phyloP scores from a whole-genome alignment of 2,113 vertebrate species.

The Peromyscus polionotus region DNA sequence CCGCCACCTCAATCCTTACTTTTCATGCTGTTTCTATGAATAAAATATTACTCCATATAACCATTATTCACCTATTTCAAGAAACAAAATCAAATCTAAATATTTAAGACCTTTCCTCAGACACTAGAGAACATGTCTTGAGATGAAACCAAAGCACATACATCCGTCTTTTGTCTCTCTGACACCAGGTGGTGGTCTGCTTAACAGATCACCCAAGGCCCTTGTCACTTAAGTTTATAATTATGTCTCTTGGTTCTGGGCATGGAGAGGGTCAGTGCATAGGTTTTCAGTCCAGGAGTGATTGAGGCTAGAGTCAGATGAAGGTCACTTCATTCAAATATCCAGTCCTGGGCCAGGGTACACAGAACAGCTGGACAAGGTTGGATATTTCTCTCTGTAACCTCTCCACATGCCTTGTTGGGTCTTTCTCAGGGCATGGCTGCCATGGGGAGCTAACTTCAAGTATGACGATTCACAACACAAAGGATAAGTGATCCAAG shows the following conservation, averaged over 20 bases:
- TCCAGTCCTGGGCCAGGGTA: neutral
- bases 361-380: neutral
- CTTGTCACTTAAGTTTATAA: neutral
- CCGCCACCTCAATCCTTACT: neutral
- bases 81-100: neutral
- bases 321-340: neutral
- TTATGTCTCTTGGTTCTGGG: constrained; percentile 31
- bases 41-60: constrained; percentile 12
- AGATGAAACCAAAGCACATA: neutral
- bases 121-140: neutral
- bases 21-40: constrained; percentile 40
- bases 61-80: neutral
- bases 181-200: neutral
- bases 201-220: neutral
- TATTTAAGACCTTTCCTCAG: neutral
- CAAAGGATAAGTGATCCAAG: neutral
- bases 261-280: neutral
- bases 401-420: neutral
- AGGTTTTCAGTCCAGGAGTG: neutral
- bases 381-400: neutral
- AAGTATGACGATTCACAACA: neutral
- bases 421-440: neutral
- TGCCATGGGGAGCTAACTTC: neutral
- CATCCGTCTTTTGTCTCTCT: neutral
- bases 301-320: neutral